phyloP scores from a whole-genome alignment of 1,140 invertebrate species.

The Sminthurides bifidus region DNA sequence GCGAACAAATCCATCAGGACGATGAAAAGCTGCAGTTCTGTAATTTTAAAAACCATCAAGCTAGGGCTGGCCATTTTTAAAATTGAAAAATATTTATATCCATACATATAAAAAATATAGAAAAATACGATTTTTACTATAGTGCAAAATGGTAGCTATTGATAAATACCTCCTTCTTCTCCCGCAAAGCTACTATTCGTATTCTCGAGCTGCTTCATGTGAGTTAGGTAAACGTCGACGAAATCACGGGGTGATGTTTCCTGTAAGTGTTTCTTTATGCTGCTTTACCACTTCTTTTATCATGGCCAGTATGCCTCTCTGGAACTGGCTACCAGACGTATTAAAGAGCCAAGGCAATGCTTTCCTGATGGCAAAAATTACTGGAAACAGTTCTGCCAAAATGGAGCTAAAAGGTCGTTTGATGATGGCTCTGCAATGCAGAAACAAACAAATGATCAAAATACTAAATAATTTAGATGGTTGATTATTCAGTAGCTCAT shows the following conservation, averaged over 20 bases:
- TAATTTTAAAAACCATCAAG: no score
- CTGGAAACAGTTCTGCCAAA: background rate
- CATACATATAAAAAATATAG: background rate
- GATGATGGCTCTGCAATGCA: background rate
- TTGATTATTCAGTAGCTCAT: background rate
- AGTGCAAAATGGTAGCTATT: background rate
- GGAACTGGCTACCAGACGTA: background rate
- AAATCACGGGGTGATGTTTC: slow-evolving; percentile 7
- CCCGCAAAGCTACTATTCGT: slow-evolving; percentile 4
- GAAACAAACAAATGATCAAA: background rate
- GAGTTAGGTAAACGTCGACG: slow-evolving; percentile 16
- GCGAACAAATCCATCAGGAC: slow-evolving; percentile 2
- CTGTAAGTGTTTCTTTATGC: slow-evolving; percentile 10
- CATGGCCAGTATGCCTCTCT: background rate
- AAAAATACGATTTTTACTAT: background rate
- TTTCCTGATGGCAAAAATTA: background rate
- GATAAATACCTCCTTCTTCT: background rate
- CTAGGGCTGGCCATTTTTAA: no score
- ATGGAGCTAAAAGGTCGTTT: background rate
- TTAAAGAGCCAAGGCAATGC: background rate
- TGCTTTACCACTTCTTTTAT: slow-evolving; percentile 2
- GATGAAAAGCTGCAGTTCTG: background rate
- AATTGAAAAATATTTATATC: background rate
- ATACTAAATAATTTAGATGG: background rate
- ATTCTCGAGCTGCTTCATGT: slow-evolving; percentile 11